These are phyloP conservation scores for Hemibagrus guttatus DNA, from an alignment of 2,797 vertebrate genomes.

Conservation along the genomic window DNA sequence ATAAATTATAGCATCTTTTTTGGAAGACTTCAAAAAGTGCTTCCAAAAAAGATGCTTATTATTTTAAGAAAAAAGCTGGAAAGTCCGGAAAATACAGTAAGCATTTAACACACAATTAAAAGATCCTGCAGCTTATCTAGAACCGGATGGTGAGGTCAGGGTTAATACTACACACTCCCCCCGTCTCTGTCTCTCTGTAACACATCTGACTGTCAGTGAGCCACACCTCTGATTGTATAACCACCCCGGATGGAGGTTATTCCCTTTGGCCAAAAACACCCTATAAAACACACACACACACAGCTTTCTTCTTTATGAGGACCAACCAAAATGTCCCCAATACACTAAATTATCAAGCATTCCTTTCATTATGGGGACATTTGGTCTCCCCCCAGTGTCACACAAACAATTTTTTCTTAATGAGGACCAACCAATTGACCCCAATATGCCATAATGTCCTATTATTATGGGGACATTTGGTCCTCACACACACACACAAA, in stretches of 20 bases:
- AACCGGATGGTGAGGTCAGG: not conserved
- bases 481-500: not conserved
- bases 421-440: not conserved
- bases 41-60: too few relatives aligned
- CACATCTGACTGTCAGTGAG: slow-evolving; percentile 26
- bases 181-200: not conserved
- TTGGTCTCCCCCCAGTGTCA: not conserved
- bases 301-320: slow-evolving; percentile 11
- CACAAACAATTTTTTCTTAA: not conserved
- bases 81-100: not conserved
- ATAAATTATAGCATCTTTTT: not conserved
- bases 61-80: not conserved
- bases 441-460: slow-evolving; percentile 1
- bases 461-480: not conserved
- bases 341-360: not conserved
- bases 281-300: slow-evolving; percentile 24
- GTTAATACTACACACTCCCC: slow-evolving; percentile 8
- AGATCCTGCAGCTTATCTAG: not conserved
- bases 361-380: slow-evolving; percentile 9
- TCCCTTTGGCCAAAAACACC: slow-evolving; percentile 33
- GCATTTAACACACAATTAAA: not conserved
- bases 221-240: slow-evolving; percentile 37
- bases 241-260: slow-evolving; percentile 31
- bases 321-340: not conserved
- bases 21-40: too few relatives aligned